These are phyloP conservation scores for Sebastolobus alascanus DNA, from an alignment of 2,797 vertebrate species.

Conservation along the genomic window DNA sequence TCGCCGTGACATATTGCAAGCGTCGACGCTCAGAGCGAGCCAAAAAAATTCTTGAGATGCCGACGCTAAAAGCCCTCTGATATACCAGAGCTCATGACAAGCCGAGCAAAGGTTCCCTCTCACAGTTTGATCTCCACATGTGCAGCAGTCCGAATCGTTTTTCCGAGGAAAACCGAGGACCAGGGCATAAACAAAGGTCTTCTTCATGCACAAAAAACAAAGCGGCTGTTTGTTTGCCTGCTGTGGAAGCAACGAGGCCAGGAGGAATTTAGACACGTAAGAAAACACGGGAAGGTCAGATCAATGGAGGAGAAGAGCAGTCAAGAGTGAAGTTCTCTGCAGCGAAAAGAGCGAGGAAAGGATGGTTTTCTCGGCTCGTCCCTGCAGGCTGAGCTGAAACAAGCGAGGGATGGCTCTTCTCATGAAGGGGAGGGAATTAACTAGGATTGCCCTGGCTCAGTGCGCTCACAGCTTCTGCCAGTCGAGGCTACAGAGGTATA, in stretches of 20 bases:
- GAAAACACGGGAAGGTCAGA: constrained; percentile 44
- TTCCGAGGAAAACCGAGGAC: constrained; percentile 41
- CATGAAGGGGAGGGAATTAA: constrained; percentile 80
- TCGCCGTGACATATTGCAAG: constrained; percentile 10
- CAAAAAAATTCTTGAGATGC: constrained; percentile 58
- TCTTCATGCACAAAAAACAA: constrained; percentile 45
- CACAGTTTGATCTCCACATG: constrained; percentile 11
- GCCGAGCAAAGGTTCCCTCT: constrained; percentile 10
- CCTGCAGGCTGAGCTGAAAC: constrained; percentile 70
- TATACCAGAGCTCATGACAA: constrained; percentile 14
- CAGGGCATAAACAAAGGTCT: constrained; percentile 39
- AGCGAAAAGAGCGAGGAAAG: constrained; percentile 47
- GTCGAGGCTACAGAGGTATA: constrained; percentile 73
- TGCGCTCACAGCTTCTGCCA: constrained; percentile 65
- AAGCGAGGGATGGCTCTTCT: constrained; percentile 73
- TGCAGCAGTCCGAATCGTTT: constrained; percentile 36
- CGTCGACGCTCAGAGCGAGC: constrained; percentile 24
- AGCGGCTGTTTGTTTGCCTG: constrained; percentile 42
- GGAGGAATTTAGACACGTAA: constrained; percentile 6
- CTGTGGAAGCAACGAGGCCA: constrained; percentile 9
- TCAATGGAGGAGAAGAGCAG: constrained; percentile 49
- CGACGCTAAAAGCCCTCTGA: constrained; percentile 16
- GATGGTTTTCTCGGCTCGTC: constrained; percentile 59
- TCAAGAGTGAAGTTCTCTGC: constrained; percentile 56
- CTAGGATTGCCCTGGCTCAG: constrained; percentile 81